Base-by-base conservation (phyloP, 1,140 invertebrate species). In the Scaptomyza hsui region DNA sequence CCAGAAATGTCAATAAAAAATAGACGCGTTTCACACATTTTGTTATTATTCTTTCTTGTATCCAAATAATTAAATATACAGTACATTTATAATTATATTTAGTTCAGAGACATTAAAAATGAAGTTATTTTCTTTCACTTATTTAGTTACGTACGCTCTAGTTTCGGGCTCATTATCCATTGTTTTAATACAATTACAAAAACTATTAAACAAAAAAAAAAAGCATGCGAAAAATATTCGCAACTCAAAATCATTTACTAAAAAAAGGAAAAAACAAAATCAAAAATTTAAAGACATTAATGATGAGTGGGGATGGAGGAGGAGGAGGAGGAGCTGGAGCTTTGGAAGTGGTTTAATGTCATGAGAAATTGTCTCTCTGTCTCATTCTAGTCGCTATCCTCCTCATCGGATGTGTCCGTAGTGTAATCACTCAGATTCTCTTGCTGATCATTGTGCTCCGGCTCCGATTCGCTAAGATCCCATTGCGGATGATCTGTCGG, bases 381-480 rank as follows among this genome's bases (percentile, higher is more conserved):
- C 13, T 21, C n/a, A 29, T n/a, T 69, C 59, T 90, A 90, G 62
- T 89, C 76, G 70, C 78, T 80, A 56, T 89, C 93, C 78, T 94
- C 93, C 44, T 93, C 91, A 29, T 92, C 93, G 47, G 93, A 93
- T 80, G 93, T 92, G 77, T 94, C 93, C 79, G 93, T 94, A 68
- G 93, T 93, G 69, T 93, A 94, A 80, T 94, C 93, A 83, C 93
- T 94, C 65, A 93, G 92, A 80, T 94, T 93, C 75, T 92, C 93
- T 68, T 93, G 93, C 91, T 93, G 93, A 65, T 94, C 93, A 63
- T 93, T 93, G 61, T 93, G 92, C 65, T 98, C 97, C 55, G 97
- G 96, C 89, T 99, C 98, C 61, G 98, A 97, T 83, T 98, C 97
- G 48, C 96, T 97, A 75, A 98, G 96, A 72, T 99, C 97, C 98